Evolutionary conservation across 2,888 invertebrate species (phyloP).

Genomic region (Dryobotodes eremita): DNA sequence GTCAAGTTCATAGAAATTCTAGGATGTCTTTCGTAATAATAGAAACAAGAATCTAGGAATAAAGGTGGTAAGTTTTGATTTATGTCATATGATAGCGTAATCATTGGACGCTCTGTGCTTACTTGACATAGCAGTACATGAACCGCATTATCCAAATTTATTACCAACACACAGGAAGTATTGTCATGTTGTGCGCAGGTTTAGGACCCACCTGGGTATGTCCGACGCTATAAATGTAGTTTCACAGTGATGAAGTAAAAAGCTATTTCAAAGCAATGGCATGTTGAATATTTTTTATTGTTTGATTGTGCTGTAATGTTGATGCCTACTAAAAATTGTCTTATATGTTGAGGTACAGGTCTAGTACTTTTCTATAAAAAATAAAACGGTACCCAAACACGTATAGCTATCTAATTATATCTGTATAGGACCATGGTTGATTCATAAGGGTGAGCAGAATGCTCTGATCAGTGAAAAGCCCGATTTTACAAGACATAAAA

Average conservation of each 20-base stretch:
- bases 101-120: neutral
- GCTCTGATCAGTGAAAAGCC: neutral
- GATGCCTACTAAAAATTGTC: neutral
- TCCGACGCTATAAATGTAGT: conserved; percentile 7
- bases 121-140: neutral
- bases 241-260: neutral
- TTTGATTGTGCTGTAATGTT: neutral
- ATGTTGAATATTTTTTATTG: neutral
- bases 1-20: conserved; percentile 41
- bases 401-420: neutral
- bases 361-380: neutral
- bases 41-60: neutral
- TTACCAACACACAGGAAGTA: conserved; percentile 29
- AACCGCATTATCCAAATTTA: neutral
- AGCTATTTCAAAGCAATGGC: neutral
- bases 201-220: neutral
- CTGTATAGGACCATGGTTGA: neutral
- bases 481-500: too few species aligned
- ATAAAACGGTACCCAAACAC: neutral
- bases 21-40: conserved; percentile 21
- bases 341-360: neutral
- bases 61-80: conserved; percentile 44
- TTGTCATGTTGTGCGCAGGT: conserved; percentile 45
- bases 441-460: neutral
- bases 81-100: neutral